Evolutionary conservation across 2,888 invertebrate species (phyloP).

Genomic region (Caenorhabditis sp.): DNA sequence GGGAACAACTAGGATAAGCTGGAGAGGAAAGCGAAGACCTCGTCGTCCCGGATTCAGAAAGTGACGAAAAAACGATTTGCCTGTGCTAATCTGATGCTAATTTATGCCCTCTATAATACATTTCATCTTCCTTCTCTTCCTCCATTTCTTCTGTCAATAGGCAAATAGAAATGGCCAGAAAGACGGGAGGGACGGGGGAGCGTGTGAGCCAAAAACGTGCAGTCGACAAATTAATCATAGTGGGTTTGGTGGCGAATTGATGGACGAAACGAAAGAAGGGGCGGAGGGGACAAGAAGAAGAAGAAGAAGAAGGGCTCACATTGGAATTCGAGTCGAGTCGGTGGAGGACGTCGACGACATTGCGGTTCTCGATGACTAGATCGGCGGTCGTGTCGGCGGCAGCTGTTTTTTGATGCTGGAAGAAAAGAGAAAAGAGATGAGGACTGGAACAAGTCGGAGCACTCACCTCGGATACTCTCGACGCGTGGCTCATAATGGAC

Average conservation of each 20-base stretch:
- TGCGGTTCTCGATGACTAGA: slow-evolving; percentile 77
- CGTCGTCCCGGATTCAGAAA: slow-evolving; percentile 18
- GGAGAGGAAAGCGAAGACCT: slow-evolving; percentile 8
- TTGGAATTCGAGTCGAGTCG: slow-evolving; percentile 62
- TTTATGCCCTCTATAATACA: slow-evolving; percentile 35
- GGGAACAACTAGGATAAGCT: not conserved
- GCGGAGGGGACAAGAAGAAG: not conserved
- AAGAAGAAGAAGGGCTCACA: slow-evolving; percentile 23
- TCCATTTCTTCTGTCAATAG: slow-evolving; percentile 39
- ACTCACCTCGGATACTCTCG: slow-evolving; percentile 63
- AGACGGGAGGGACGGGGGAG: slow-evolving; percentile 22
- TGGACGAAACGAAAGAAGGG: slow-evolving; percentile 14
- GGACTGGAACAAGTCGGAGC: not conserved
- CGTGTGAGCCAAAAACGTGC: slow-evolving; percentile 59
- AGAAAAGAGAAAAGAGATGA: not conserved
- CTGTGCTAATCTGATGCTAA: slow-evolving; percentile 11
- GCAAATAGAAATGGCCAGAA: slow-evolving; percentile 18
- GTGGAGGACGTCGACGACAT: slow-evolving; percentile 62
- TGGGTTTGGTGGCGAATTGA: slow-evolving; percentile 50
- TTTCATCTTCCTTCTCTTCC: slow-evolving; percentile 19
- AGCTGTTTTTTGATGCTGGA: slow-evolving; percentile 50
- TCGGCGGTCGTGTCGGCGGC: slow-evolving; percentile 51
- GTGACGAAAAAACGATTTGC: not conserved
- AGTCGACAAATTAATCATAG: slow-evolving; percentile 57
- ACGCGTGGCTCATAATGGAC: slow-evolving; percentile 79